A percentile compares a stretch with the other conserved stretches of the same genome.
Conservation (phyloP, 2,888 invertebrate genomes). For the Brachylomia viminalis region DNA sequence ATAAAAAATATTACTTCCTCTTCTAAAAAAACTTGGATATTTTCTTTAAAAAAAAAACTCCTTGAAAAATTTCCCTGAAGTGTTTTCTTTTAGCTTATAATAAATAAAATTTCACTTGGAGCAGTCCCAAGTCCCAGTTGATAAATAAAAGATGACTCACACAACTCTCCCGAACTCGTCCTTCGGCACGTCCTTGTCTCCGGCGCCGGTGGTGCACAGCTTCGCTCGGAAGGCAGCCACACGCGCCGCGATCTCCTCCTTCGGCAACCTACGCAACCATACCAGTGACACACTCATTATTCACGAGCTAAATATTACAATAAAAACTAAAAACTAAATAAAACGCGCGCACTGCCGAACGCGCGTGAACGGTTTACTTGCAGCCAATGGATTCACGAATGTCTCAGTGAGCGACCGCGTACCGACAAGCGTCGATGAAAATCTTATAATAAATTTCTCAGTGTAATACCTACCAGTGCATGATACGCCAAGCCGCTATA, state of each 20-base stretch:
- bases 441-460: slow-evolving; percentile 78
- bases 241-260: slow-evolving; percentile 96
- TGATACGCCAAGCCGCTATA: slow-evolving; percentile 80
- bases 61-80: not conserved
- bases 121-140: not conserved
- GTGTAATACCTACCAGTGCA: slow-evolving; percentile 87
- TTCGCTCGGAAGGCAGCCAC: slow-evolving; percentile 97
- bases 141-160: slow-evolving; percentile 78
- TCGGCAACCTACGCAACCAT: slow-evolving; percentile 93
- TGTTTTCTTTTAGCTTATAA: not conserved
- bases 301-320: slow-evolving; percentile 53
- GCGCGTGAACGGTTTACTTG: slow-evolving; percentile 55
- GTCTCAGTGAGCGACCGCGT: slow-evolving; percentile 68
- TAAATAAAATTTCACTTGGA: slow-evolving; percentile 9
- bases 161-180: slow-evolving; percentile 97
- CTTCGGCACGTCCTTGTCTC: slow-evolving; percentile 90
- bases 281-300: slow-evolving; percentile 87
- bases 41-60: not conserved
- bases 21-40: not conserved
- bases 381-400: slow-evolving; percentile 59
- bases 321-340: slow-evolving; percentile 46
- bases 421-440: slow-evolving; percentile 77
- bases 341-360: slow-evolving; percentile 56
- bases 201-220: slow-evolving; percentile 92
- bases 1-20: not conserved